These are phyloP conservation scores for Ochotona curzoniae DNA, from an alignment of 2,113 vertebrate genomes.

Conservation along the genomic window DNA sequence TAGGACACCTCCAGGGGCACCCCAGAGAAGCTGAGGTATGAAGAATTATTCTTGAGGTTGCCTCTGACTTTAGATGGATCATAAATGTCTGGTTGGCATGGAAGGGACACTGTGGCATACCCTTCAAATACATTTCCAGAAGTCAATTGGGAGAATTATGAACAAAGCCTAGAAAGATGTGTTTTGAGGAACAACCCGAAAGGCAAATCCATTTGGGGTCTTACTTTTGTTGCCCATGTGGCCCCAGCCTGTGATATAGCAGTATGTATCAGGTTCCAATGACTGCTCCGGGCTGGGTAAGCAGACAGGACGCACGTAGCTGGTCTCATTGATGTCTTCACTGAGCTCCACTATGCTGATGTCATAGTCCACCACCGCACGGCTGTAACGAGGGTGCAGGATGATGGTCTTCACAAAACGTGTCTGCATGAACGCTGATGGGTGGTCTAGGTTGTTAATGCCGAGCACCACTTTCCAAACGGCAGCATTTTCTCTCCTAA, in stretches of 20 bases:
- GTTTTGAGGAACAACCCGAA: not conserved
- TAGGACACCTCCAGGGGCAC: not conserved
- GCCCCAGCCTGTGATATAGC: slow-evolving; percentile 98
- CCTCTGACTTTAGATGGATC: not conserved
- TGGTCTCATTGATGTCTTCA: slow-evolving; percentile 88
- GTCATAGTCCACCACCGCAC: slow-evolving; percentile 96
- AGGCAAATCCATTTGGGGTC: slow-evolving; percentile 48
- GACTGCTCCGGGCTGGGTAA: slow-evolving; percentile 87
- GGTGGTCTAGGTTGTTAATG: slow-evolving; percentile 95
- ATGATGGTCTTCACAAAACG: slow-evolving; percentile 91
- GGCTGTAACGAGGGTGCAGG: slow-evolving; percentile 96
- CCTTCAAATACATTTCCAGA: not conserved
- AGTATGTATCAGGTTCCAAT: slow-evolving; percentile 93
- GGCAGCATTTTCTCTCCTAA: slow-evolving; percentile 92
- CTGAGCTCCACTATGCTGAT: slow-evolving; percentile 96
- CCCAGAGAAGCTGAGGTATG: not conserved
- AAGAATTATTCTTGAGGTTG: not conserved
- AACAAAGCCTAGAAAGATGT: not conserved
- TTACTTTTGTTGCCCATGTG: slow-evolving; percentile 97
- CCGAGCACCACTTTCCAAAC: slow-evolving; percentile 96
- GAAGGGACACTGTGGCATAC: not conserved
- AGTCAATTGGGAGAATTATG: not conserved
- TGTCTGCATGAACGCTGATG: slow-evolving; percentile 90
- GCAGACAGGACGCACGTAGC: slow-evolving; percentile 93
- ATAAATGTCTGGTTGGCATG: not conserved